Evolutionary conservation across 2,888 invertebrate genomes (phyloP).

Genomic region (Erebia epiphron): DNA sequence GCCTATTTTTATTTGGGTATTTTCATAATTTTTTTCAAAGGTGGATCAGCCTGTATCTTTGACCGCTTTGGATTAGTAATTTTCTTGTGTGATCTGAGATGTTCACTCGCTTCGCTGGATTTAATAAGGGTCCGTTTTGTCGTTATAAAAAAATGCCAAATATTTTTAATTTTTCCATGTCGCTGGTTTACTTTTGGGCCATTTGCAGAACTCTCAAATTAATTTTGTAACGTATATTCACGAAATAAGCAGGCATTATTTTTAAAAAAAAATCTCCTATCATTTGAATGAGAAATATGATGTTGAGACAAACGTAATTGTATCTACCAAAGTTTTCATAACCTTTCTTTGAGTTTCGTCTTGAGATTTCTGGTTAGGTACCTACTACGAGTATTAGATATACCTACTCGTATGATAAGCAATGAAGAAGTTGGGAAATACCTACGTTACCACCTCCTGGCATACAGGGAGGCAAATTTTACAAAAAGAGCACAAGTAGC

Average conservation of each 20-base stretch:
- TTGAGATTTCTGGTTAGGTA: background rate
- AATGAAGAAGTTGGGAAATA: background rate
- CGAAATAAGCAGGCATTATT: too few relatives aligned
- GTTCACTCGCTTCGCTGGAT: constrained; percentile 57
- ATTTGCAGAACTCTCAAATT: constrained; percentile 6
- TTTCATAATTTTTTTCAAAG: constrained; percentile 51
- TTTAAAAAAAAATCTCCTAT: too few relatives aligned
- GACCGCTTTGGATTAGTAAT: constrained; percentile 47
- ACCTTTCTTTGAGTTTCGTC: background rate
- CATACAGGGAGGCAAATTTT: too few relatives aligned
- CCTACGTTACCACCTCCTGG: too few relatives aligned
- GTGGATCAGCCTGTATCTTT: constrained; percentile 50
- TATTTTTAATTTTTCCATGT: constrained; percentile 28
- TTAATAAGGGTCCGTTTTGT: constrained; percentile 31
- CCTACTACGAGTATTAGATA: too few relatives aligned
- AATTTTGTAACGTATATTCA: background rate
- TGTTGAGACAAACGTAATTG: too few relatives aligned
- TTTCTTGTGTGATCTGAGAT: constrained; percentile 52
- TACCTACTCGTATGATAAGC: background rate
- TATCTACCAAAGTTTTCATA: background rate
- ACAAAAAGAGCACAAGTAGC: too few relatives aligned
- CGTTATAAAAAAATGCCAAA: constrained; percentile 28
- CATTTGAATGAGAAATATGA: too few relatives aligned
- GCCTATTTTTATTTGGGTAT: constrained; percentile 60
- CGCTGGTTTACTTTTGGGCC: constrained; percentile 11